Percentiles rank a stretch among this genome's conserved stretches.
These are phyloP conservation scores for Alligator mississippiensis DNA, from an alignment of 2,113 vertebrate genomes.

Conservation along the genomic window DNA sequence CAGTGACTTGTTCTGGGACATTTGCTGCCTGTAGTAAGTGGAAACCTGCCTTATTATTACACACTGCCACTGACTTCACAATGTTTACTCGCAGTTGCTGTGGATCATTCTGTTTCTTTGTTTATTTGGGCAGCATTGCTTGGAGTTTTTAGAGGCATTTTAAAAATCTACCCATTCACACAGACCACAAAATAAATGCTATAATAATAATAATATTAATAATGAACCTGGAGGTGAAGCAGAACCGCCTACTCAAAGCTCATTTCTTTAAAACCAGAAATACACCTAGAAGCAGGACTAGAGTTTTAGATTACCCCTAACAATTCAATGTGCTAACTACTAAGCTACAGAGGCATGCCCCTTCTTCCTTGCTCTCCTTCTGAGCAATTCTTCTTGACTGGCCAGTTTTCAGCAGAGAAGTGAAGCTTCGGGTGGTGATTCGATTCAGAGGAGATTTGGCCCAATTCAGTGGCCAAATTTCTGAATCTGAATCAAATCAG, in stretches of 20 bases:
- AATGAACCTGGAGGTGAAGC: background rate
- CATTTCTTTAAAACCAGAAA: background rate
- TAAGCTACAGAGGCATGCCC: too few relatives aligned
- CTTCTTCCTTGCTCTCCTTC: too few relatives aligned
- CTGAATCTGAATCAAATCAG: too few relatives aligned
- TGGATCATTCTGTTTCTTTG: background rate
- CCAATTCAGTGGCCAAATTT: too few relatives aligned
- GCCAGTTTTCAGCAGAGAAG: too few relatives aligned
- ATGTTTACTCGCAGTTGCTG: background rate
- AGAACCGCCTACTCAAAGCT: background rate
- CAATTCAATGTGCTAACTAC: too few relatives aligned
- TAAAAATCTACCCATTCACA: background rate
- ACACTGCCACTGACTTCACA: background rate
- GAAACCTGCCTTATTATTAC: background rate
- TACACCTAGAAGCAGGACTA: background rate
- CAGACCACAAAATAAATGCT: background rate
- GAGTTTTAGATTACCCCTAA: too few relatives aligned
- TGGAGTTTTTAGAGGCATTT: background rate
- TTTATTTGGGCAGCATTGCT: background rate
- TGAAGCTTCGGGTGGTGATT: too few relatives aligned
- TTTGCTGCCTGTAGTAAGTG: background rate
- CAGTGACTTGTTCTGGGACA: background rate
- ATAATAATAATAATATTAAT: too few relatives aligned
- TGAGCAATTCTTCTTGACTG: too few relatives aligned
- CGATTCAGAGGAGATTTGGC: too few relatives aligned